phyloP scores from a whole-genome alignment of 2,888 invertebrate genomes.

The Sphecodes monilicornis region DNA sequence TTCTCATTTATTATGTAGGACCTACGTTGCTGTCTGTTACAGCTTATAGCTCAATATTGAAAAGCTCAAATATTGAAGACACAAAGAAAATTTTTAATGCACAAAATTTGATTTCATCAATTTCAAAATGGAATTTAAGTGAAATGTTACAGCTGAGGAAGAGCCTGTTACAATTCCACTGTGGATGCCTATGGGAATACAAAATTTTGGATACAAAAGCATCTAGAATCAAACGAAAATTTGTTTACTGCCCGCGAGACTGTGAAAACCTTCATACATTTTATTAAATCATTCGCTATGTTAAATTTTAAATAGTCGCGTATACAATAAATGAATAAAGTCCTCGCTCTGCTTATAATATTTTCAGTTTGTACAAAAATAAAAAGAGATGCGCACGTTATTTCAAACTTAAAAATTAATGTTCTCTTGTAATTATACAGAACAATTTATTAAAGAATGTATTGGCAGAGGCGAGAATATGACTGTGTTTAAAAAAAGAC shows the following conservation, averaged over 20 bases:
- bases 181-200: not conserved
- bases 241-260: not conserved
- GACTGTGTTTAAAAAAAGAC: not conserved
- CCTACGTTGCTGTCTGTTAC: no score
- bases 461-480: not conserved
- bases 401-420: not conserved
- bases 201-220: no score
- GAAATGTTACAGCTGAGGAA: not conserved
- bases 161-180: not conserved
- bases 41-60: no score
- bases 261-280: not conserved
- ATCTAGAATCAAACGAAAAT: not conserved
- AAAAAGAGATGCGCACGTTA: not conserved
- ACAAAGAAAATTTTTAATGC: no score
- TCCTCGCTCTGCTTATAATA: not conserved
- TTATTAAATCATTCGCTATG: not conserved
- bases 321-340: not conserved
- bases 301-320: not conserved
- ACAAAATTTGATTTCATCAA: no score
- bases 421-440: not conserved
- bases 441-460: not conserved
- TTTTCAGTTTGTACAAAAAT: not conserved
- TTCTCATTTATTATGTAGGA: no score
- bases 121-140: not conserved
- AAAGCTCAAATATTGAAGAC: no score